Conservation (phyloP, 2,113 vertebrate genomes). For the Plestiodon gilberti region DNA sequence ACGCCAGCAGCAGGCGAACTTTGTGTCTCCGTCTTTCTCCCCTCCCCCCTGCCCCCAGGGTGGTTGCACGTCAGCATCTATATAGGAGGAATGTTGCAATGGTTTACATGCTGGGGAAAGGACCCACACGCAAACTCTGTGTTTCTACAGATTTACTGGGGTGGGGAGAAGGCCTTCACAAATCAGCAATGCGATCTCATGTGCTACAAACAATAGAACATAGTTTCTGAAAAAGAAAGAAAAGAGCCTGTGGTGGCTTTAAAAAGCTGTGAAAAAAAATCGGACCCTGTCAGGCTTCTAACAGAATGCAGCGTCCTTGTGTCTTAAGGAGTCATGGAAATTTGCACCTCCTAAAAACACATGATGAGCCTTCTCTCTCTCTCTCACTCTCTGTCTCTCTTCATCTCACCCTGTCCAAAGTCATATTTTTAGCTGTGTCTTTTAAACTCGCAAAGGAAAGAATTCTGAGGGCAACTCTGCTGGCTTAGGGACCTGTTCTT, state of each 20-base stretch:
- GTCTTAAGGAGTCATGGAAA: slow-evolving; percentile 24
- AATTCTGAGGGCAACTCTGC: neutral
- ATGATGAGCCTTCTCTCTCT: slow-evolving; percentile 30
- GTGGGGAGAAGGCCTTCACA: slow-evolving; percentile 38
- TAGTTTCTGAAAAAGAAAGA: slow-evolving; percentile 66
- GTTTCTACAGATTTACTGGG: neutral
- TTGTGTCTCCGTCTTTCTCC: neutral
- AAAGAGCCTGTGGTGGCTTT: slow-evolving; percentile 65
- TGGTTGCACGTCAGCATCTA: neutral
- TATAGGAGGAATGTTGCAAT: slow-evolving; percentile 8
- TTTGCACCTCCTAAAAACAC: neutral
- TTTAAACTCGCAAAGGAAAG: neutral
- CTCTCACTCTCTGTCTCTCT: neutral
- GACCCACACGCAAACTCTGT: neutral
- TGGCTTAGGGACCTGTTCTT: slow-evolving; percentile 2
- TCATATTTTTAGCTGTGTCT: neutral
- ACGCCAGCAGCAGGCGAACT: neutral
- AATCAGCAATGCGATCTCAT: slow-evolving; percentile 25
- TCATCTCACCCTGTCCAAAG: neutral
- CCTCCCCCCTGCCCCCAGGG: neutral
- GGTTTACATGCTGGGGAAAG: neutral
- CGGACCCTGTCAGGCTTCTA: slow-evolving; percentile 54
- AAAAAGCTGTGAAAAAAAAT: slow-evolving; percentile 78
- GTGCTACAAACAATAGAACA: slow-evolving; percentile 36
- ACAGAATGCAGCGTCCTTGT: slow-evolving; percentile 50